Base-by-base conservation (phyloP, 2,113 vertebrate species). In the Neodon shergylaensis region DNA sequence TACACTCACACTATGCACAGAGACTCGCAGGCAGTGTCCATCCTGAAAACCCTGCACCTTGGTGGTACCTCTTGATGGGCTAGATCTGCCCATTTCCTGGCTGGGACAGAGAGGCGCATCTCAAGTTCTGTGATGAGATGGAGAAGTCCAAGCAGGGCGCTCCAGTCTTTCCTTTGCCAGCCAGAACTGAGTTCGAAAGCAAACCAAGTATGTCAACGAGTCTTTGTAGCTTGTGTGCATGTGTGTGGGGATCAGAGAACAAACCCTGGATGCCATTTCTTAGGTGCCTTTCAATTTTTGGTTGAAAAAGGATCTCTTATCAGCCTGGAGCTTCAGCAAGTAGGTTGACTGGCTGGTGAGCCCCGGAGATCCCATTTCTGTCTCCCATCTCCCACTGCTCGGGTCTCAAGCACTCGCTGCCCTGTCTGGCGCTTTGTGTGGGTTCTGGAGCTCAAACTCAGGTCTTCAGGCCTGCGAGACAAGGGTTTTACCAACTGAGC, bases 141-240 rank as follows among this genome's bases (percentile, higher is more conserved):
- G 66, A 92, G 72, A 88, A 33, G 76, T 39, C 58, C 26, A 36
- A 91, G 61, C 31, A 63, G n/a, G 58, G 54, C 0, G 33, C 39
- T 77, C 65, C 44, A 22, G 1, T 73, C 52, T 92, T 94, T 74
- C 12, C 52, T 96, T 73, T 95, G 14, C 63, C 61, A 81, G 74
- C 66, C 36, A 28, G 52, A 81, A 92, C 65, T 85, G 52, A 81
- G 65, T 77, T 77, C 54, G 22, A 39, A 91, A 73, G 68, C 3
- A 58, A 84, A 31, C 42, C 26, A 86, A 36, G 31, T 39, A 73
- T 54, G 26, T 52, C 42, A 79, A 47, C 31, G 17, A 24, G 26
- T 94, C 31, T 90, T 36, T 6, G 33, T 65, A 74, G 44, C 22
- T 88, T 2, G 65, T 36, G 61, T 28, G 26, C 42, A 22, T 22